Conservation (phyloP, 2,113 vertebrate species). For the Cavia aperea region DNA sequence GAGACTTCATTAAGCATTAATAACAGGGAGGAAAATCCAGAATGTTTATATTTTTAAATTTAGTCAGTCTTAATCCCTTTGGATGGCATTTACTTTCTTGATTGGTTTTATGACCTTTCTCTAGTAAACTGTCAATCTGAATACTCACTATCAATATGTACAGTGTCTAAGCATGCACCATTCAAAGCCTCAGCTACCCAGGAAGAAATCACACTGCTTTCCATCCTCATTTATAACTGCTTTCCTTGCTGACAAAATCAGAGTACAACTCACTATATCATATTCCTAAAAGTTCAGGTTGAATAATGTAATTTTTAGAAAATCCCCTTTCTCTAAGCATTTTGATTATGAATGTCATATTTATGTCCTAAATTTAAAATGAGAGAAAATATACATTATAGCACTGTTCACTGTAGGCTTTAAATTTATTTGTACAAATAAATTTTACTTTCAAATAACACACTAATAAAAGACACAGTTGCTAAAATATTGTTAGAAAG, state of each 20-base stretch:
- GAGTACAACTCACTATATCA: background rate
- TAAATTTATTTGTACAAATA: background rate
- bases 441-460: constrained; percentile 23
- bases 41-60: constrained; percentile 36
- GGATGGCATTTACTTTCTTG: constrained; percentile 43
- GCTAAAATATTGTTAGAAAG: background rate
- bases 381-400: background rate
- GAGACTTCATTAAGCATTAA: constrained; percentile 39
- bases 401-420: background rate
- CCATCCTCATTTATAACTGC: background rate
- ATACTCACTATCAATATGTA: background rate
- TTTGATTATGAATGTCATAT: background rate
- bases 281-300: background rate
- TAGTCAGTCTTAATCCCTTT: constrained; percentile 15
- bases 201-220: background rate
- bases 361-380: constrained; percentile 34
- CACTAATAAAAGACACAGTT: background rate
- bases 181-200: background rate
- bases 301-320: background rate
- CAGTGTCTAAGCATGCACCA: background rate
- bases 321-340: background rate
- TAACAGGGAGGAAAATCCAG: constrained; percentile 33
- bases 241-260: constrained; percentile 7
- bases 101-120: constrained; percentile 44
- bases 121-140: constrained; percentile 20